Base-by-base conservation (phyloP, 1,140 invertebrate species). In the Drosophila orena region DNA sequence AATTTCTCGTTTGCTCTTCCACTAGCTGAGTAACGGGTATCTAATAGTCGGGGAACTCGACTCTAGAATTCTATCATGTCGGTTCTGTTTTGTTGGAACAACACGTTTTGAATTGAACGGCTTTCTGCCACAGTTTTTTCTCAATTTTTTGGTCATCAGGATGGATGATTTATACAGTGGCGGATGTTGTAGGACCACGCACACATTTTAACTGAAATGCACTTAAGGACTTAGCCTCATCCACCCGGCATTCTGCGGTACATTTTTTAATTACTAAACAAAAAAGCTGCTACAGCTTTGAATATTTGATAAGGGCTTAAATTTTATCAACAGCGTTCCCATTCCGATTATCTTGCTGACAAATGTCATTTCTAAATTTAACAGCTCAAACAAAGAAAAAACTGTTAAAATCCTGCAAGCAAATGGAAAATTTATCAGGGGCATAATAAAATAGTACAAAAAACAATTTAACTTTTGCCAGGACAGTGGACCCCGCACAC, bases 381-480 rank as follows among this genome's bases (percentile, higher is more conserved):
- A 86, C 76, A 79, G 75, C 56, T 56, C 42, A 47, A 38, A 43
- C 22, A 44, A 56, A 20, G n/a, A 38, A 56, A 55, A 37, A 40
- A 54, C 30, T 42, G 35, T 38, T 44, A 53, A 61, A 73, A 79
- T 66, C 24, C 59, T 59, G 35, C 77, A 65, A 72, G 69, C 68
- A 73, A 70, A 79, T 79, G 58, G 20, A 80, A 73, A 72, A 80
- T 84, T 55, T 56, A 77, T 77, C 50, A 61, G 56, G 75, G 53
- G 52, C 66, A 70, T 77, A 77, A 77, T 77, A 77, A 77, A 77
- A 66, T 70, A 74, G 55, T 71, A 70, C 62, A 84, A 83, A 88
- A 76, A 88, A 88, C 84, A 88, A 88, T 88, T 88, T 79, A 89
- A 88, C 84, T 88, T 89, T 89, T 70, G 79, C 64, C 56, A 17